Evolutionary conservation across 2,888 invertebrate species (phyloP), one percentile per base, ranked within the genome.

Genomic region (Ophion costatus): DNA sequence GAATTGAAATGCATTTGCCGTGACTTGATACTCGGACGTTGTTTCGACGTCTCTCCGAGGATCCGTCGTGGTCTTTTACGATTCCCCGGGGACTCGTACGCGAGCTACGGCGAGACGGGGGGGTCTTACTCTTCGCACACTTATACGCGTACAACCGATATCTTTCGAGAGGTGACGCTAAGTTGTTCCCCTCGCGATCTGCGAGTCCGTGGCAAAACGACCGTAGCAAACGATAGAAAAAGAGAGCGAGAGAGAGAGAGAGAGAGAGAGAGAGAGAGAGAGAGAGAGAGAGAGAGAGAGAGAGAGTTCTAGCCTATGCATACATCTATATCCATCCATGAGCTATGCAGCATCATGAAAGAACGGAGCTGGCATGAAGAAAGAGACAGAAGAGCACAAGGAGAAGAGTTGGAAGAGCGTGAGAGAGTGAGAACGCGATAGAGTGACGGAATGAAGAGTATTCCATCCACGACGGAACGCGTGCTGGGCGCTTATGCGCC

Each of bases 401-500:
- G 10, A 56, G 22, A 57, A 45, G 22, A 45, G 63, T 24, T 24
- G 24, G 24, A 61, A 42, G 59, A 22, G 59, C 57, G 42, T 64
- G 29, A 63, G 45, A 77, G 78, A 69, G 64, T 80, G 71, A 51
- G 22, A 70, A 29, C 45, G 69, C 51, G n/a, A 69, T n/a, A 76
- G 45, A 67, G 71, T 56, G 56, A 80, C 64, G 42, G 29, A n/a
- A n/a, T 64, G 63, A 79, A 78, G 82, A 73, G 70, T 86, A 86
- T 88, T 88, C 86, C 76, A 66, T 88, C 66, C 86, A 86, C 85
- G 87, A 74, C 57, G 73, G 63, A 86, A 83, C 87, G 84, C 86
- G 85, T 86, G 86, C 86, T 82, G 81, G 63, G 56, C 75, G 85
- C 82, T 88, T 86, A 88, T 88, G 80, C 88, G 82, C 82, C 82